phyloP scores from a whole-genome alignment of 1,140 invertebrate species.

The Agrypnia vestita region DNA sequence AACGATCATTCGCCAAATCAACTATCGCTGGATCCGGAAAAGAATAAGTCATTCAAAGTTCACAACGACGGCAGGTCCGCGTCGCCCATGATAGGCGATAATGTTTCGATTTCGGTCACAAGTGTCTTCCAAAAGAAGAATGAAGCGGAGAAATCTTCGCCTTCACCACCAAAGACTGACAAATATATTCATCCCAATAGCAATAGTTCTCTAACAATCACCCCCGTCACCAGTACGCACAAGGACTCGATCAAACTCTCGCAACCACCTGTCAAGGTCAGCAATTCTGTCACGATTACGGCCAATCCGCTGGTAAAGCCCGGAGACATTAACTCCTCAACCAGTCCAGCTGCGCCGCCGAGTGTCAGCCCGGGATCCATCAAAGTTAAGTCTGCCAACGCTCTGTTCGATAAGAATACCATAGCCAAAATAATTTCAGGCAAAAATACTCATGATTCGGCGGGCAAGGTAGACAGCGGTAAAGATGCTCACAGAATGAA shows the following conservation, averaged over 20 bases:
- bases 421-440: constrained; percentile 56
- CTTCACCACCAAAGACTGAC: constrained; percentile 54
- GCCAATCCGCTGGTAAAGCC: constrained; percentile 47
- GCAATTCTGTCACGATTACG: constrained; percentile 32
- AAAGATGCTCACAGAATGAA: constrained; percentile 41
- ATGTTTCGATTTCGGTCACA: constrained; percentile 56
- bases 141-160: constrained; percentile 44
- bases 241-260: constrained; percentile 40
- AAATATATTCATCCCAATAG: constrained; percentile 65
- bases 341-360: neutral
- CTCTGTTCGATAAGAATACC: constrained; percentile 54
- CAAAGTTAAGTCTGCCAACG: constrained; percentile 55
- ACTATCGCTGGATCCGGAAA: constrained; percentile 14
- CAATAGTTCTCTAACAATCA: constrained; percentile 68
- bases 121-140: constrained; percentile 55
- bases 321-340: constrained; percentile 1
- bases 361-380: constrained; percentile 33
- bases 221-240: constrained; percentile 33
- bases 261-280: constrained; percentile 24
- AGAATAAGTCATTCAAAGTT: constrained; percentile 51
- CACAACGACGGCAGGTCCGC: constrained; percentile 27
- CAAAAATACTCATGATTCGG: constrained; percentile 42
- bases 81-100: constrained; percentile 47
- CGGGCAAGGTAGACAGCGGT: constrained; percentile 20
- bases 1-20: constrained; percentile 13